phyloP scores from a whole-genome alignment of 1,140 invertebrate genomes.

The Heliconius hewitsoni region DNA sequence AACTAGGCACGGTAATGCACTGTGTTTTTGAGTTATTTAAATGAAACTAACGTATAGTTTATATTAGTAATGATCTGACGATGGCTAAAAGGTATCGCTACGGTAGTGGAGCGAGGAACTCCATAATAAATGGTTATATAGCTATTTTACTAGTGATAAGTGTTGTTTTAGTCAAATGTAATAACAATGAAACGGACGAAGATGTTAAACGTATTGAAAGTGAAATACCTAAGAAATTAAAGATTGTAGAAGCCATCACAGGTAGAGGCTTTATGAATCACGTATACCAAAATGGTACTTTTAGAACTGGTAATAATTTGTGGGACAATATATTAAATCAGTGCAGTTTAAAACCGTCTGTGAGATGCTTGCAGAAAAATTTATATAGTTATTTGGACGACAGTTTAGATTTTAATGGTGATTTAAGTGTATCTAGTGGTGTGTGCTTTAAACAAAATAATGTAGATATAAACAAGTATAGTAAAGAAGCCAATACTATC shows the following conservation, averaged over 20 bases:
- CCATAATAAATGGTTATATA: constrained; percentile 34
- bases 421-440: constrained; percentile 86
- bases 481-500: constrained; percentile 68
- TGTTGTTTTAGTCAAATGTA: constrained; percentile 46
- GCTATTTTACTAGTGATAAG: constrained; percentile 50
- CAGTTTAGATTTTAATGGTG: constrained; percentile 83
- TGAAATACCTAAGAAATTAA: constrained; percentile 60
- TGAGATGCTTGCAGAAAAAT: constrained; percentile 89
- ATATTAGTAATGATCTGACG: constrained; percentile 62
- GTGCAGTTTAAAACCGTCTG: constrained; percentile 84
- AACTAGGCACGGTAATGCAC: constrained; percentile 42
- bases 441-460: constrained; percentile 86
- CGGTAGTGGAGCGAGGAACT: constrained; percentile 27
- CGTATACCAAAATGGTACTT: constrained; percentile 73
- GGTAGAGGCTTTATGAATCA: constrained; percentile 60
- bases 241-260: constrained; percentile 60
- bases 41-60: constrained; percentile 38
- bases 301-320: constrained; percentile 84
- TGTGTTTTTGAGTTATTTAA: constrained; percentile 45
- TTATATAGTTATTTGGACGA: constrained; percentile 86
- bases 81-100: constrained; percentile 52
- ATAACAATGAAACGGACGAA: constrained; percentile 51
- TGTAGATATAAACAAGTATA: constrained; percentile 82
- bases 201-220: constrained; percentile 45
- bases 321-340: constrained; percentile 87